Percentiles rank a stretch among this genome's conserved stretches.
phyloP scores from a whole-genome alignment of 2,888 invertebrate genomes.

The Harmothoe impar region DNA sequence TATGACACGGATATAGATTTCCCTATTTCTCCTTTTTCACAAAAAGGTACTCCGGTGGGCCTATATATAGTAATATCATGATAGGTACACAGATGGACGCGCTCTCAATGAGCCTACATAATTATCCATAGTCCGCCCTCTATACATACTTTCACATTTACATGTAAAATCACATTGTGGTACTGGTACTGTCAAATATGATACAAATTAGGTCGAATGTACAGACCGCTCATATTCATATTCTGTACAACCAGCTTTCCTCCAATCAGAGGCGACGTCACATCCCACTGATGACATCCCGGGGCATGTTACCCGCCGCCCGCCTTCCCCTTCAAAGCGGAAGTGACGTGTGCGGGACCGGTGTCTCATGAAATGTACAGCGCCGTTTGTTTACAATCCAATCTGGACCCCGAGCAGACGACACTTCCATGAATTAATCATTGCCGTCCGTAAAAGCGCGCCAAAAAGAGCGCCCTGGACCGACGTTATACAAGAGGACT shows the following conservation, averaged over 20 bases:
- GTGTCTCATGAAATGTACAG: background rate
- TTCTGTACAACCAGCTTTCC: background rate
- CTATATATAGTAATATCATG: too few relatives aligned
- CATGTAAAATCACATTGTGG: too few relatives aligned
- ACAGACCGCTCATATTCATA: too few relatives aligned
- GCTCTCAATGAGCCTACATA: too few relatives aligned
- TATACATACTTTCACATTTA: too few relatives aligned
- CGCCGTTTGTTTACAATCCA: background rate
- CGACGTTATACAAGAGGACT: background rate
- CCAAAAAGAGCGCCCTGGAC: background rate
- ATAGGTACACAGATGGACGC: too few relatives aligned
- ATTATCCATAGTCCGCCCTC: too few relatives aligned
- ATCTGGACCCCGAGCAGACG: constrained; percentile 13
- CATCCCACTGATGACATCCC: background rate
- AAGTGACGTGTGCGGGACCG: background rate
- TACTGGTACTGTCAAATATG: too few relatives aligned
- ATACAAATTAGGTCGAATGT: too few relatives aligned
- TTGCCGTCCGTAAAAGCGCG: background rate
- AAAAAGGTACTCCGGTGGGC: too few relatives aligned
- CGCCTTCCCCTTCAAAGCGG: background rate
- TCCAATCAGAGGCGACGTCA: background rate
- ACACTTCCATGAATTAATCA: background rate
- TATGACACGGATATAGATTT: too few relatives aligned
- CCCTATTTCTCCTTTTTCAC: too few relatives aligned
- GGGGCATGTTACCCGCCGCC: background rate